Percentiles rank a stretch among this genome's conserved stretches.
These are phyloP conservation scores for Pocota personata DNA, from an alignment of 2,888 invertebrate species.

Conservation along the genomic window DNA sequence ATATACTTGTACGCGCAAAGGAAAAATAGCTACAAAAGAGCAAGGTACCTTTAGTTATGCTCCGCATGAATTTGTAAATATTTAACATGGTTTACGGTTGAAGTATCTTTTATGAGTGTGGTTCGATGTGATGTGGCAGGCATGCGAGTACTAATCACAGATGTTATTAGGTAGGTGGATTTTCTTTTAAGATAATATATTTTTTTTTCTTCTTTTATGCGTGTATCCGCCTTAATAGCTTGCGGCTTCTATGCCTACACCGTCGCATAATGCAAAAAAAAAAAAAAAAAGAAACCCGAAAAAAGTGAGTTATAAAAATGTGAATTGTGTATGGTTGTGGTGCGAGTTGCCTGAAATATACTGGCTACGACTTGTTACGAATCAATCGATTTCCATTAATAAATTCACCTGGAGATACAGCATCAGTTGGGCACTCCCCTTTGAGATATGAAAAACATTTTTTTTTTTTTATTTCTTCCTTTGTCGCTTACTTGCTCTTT, in stretches of 20 bases:
- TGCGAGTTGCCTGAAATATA: not conserved
- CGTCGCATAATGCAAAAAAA: constrained; percentile 28
- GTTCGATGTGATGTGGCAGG: constrained; percentile 17
- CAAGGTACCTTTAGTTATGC: constrained; percentile 38
- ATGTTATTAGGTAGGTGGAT: constrained; percentile 53
- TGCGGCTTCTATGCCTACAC: constrained; percentile 37
- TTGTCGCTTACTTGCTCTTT: constrained; percentile 38
- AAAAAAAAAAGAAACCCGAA: constrained; percentile 3
- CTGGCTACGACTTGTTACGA: constrained; percentile 25
- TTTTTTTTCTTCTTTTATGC: constrained; percentile 1
- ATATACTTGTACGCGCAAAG: constrained; percentile 3
- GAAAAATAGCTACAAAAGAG: constrained; percentile 18
- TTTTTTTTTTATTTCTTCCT: constrained; percentile 12
- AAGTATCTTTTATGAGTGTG: constrained; percentile 9
- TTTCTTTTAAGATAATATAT: constrained; percentile 19
- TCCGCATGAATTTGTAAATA: constrained; percentile 60
- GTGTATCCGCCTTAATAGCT: constrained; percentile 40
- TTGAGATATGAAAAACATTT: constrained; percentile 13
- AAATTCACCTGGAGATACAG: constrained; percentile 50
- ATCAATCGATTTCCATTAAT: constrained; percentile 68
- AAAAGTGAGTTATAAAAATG: not conserved
- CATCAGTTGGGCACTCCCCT: constrained; percentile 52
- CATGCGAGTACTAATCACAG: constrained; percentile 29
- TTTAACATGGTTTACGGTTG: constrained; percentile 38
- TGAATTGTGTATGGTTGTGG: constrained; percentile 1